phyloP scores from a whole-genome alignment of 2,797 vertebrate species.

The Neosilurus mollespiculum region DNA sequence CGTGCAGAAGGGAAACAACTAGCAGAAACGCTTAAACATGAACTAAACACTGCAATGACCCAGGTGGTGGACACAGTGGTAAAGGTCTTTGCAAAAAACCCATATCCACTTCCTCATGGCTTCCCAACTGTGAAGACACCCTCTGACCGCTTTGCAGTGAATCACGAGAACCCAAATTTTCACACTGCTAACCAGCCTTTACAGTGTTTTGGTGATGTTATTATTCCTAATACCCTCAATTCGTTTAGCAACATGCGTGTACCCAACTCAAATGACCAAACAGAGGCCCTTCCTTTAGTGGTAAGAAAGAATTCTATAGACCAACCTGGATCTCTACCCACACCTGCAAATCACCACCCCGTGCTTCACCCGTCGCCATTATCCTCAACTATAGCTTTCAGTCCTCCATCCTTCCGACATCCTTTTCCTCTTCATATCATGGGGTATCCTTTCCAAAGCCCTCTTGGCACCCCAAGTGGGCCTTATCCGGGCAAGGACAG shows the following conservation, averaged over 20 bases:
- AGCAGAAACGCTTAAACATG: constrained; percentile 95
- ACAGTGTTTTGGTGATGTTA: constrained; percentile 95
- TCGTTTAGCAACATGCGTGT: constrained; percentile 84
- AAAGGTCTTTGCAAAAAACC: constrained; percentile 90
- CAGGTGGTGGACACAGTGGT: constrained; percentile 98
- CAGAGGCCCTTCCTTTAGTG: constrained; percentile 92
- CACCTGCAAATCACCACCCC: constrained; percentile 78
- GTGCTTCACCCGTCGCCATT: constrained; percentile 91
- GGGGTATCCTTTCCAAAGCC: constrained; percentile 95
- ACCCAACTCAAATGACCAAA: constrained; percentile 87
- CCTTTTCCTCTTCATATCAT: constrained; percentile 94
- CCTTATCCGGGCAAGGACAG: constrained; percentile 89
- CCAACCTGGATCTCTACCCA: constrained; percentile 78
- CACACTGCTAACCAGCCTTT: constrained; percentile 92
- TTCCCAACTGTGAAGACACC: constrained; percentile 76
- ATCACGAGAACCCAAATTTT: constrained; percentile 86
- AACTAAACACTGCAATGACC: constrained; percentile 95
- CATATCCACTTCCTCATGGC: constrained; percentile 86
- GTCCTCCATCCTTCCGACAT: constrained; percentile 93
- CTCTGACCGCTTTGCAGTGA: constrained; percentile 71
- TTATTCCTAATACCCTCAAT: constrained; percentile 91
- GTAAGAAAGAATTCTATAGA: constrained; percentile 91
- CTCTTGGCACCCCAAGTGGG: constrained; percentile 82
- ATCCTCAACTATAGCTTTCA: constrained; percentile 87
- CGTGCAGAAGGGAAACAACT: constrained; percentile 86